A percentile compares a stretch with the other conserved stretches of the same genome.
These are phyloP conservation scores for Sepiola atlantica DNA, from an alignment of 2,888 invertebrate species.

Conservation along the genomic window DNA sequence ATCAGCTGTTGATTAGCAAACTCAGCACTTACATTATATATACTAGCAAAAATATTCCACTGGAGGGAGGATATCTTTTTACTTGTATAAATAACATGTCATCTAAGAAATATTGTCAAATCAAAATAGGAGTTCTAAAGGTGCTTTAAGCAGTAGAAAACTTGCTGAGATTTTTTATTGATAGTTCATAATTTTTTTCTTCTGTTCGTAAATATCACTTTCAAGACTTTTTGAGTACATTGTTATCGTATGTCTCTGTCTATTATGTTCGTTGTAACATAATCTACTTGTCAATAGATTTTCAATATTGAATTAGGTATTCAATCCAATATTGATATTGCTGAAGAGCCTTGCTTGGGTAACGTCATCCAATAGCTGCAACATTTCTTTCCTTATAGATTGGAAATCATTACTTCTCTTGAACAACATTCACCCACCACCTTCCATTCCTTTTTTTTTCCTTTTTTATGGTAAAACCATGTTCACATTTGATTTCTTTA, in stretches of 20 bases:
- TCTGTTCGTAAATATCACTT: no score
- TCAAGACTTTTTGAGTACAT: no score
- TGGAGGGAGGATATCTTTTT: no score
- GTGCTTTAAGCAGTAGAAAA: no score
- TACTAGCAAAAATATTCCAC: no score
- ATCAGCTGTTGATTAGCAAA: no score
- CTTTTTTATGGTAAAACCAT: neutral
- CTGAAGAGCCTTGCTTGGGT: conserved; percentile 2
- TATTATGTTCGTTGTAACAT: neutral
- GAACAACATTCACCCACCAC: neutral
- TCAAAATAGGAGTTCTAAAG: no score
- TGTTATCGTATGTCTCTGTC: neutral
- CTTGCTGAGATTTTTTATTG: no score
- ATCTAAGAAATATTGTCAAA: no score
- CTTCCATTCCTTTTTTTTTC: neutral
- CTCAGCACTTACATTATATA: no score
- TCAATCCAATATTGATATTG: neutral
- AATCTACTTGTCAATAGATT: neutral
- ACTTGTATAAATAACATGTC: no score
- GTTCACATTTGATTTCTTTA: neutral
- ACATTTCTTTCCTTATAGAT: neutral
- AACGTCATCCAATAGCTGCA: neutral
- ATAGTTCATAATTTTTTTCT: no score
- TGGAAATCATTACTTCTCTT: neutral
- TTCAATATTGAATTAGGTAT: conserved; percentile 14